Evolutionary conservation across 2,113 vertebrate species (phyloP), one percentile per base, ranked within the genome.

Genomic region (Sceloporus undulatus): DNA sequence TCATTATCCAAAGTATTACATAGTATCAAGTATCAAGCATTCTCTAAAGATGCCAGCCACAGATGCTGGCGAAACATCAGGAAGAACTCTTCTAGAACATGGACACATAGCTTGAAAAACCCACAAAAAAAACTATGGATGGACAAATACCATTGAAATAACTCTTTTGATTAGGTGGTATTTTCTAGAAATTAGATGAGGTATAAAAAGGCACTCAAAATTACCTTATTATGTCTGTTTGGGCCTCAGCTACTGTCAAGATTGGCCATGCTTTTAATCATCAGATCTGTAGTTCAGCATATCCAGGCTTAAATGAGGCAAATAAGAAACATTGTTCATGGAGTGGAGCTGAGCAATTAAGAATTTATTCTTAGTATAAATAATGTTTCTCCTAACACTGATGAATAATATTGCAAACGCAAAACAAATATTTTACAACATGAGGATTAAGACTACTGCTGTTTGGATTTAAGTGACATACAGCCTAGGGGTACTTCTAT

Each of bases 281-380:
- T 62, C 25, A 76, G 42, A n/a, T 56, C 52, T 48, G 77, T 52
- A n/a, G 19, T 29, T 48, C 85, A 38, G 3, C 23, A 29, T 48
- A 13, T 13, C 19, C 5, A 54, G 27, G 23, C 3, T 77, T 38
- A 82, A 82, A 76, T 65, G 62, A 68, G 79, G 86, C 40, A 82
- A 74, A 75, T 8, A 66, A 66, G 1, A 77, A 65, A 52, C 14
- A 85, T 85, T 75, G 62, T 89, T 91, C 48, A 74, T 62, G 21
- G 14, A 73, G n/a, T n/a, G 21, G 2, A 56, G 73, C 66, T 80
- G 68, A 40, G 68, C 14, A 40, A 73, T 66, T 25, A 40, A 13
- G 56, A 85, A 87, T 59, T 56, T 38, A 75, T 85, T 87, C 34
- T 59, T 40, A 8, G 78, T n/a, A 79, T 78, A 66, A 85, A 48